These are phyloP conservation scores for Eulemur albifrons DNA, from an alignment of 2,797 vertebrate species.

Conservation along the genomic window DNA sequence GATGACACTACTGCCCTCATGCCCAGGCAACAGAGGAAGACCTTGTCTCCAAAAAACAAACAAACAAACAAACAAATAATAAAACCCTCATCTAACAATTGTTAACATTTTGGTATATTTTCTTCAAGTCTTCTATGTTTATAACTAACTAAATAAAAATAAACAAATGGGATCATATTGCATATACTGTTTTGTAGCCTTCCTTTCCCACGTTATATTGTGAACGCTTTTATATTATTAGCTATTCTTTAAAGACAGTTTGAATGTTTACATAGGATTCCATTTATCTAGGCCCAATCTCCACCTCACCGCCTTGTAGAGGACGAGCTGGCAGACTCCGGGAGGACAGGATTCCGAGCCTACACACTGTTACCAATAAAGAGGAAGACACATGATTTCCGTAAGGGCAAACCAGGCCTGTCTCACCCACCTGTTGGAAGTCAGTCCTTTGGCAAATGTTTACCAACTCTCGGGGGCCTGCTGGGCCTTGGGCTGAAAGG, in stretches of 20 bases:
- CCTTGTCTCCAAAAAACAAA: not conserved
- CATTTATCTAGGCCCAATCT: not conserved
- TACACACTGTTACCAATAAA: not conserved
- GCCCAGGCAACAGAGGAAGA: too few species aligned
- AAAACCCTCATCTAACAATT: not conserved
- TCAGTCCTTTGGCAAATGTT: constrained; percentile 4
- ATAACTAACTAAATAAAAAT: not conserved
- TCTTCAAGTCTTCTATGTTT: not conserved
- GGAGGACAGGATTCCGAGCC: not conserved
- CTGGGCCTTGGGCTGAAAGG: not conserved
- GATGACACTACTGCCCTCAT: not conserved
- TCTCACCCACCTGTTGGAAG: not conserved
- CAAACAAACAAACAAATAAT: not conserved
- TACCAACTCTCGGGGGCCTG: not conserved
- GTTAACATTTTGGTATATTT: constrained; percentile 18
- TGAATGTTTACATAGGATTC: not conserved
- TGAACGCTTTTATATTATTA: not conserved
- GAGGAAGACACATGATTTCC: not conserved
- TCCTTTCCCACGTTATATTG: not conserved
- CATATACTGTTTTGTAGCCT: not conserved
- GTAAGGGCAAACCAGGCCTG: not conserved
- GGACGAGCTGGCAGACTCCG: not conserved
- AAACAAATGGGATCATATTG: not conserved
- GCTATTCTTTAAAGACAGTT: not conserved
- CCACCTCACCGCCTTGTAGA: not conserved